phyloP scores from a whole-genome alignment of 2,888 invertebrate species.

The Chalcis sispes region DNA sequence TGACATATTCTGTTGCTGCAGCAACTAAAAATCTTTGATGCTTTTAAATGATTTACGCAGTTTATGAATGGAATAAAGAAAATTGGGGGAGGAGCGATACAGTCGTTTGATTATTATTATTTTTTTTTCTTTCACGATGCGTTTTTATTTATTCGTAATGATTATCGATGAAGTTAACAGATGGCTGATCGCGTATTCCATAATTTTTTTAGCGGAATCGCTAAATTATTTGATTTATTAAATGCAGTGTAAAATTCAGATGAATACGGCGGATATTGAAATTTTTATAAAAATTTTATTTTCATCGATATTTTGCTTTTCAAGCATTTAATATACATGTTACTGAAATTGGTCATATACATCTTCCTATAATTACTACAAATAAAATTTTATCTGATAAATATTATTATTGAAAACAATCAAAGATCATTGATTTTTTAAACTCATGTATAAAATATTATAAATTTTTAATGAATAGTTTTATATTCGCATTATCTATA shows the following conservation, averaged over 20 bases:
- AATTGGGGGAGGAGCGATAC: neutral
- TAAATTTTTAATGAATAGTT: too few relatives aligned
- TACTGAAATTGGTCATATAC: too few relatives aligned
- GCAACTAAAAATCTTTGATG: constrained; percentile 6
- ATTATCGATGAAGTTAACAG: constrained; percentile 9
- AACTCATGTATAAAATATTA: too few relatives aligned
- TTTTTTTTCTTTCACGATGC: constrained; percentile 7
- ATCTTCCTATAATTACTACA: too few relatives aligned
- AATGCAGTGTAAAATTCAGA: constrained; percentile 6
- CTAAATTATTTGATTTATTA: neutral
- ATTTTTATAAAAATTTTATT: neutral
- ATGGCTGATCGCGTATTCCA: constrained; percentile 10
- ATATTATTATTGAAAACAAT: too few relatives aligned
- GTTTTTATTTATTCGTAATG: constrained; percentile 13
- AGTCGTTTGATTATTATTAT: too few relatives aligned
- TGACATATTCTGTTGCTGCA: constrained; percentile 5
- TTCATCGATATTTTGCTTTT: neutral
- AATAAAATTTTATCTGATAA: too few relatives aligned
- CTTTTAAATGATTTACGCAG: neutral
- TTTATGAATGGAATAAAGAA: neutral
- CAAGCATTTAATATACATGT: constrained; percentile 2
- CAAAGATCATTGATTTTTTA: too few relatives aligned
- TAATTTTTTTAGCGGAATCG: too few relatives aligned
- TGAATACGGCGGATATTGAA: neutral
- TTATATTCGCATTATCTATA: too few relatives aligned